Percentiles rank a stretch among this genome's conserved stretches.
These are phyloP conservation scores for Euglossa dilemma DNA, from an alignment of 1,140 invertebrate species.

Conservation along the genomic window DNA sequence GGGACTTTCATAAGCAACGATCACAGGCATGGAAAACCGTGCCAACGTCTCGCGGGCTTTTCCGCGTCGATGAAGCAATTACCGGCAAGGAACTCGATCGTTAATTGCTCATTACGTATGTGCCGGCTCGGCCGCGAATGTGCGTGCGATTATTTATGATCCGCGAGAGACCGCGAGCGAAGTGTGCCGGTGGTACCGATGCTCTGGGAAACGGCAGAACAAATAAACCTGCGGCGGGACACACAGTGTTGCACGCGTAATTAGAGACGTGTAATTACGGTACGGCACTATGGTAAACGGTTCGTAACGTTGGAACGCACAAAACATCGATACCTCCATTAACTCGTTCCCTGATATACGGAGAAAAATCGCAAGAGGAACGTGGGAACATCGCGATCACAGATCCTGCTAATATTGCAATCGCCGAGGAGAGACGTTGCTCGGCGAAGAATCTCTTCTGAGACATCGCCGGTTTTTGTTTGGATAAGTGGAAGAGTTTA, in stretches of 20 bases:
- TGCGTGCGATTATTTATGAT: slow-evolving; percentile 54
- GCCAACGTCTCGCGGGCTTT: slow-evolving; percentile 14
- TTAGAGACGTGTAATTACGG: slow-evolving; percentile 57
- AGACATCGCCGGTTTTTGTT: not conserved
- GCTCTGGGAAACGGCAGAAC: slow-evolving; percentile 43
- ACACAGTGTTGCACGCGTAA: slow-evolving; percentile 46
- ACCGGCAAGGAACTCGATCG: slow-evolving; percentile 49
- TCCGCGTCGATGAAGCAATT: slow-evolving; percentile 52
- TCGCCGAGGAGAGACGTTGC: not conserved
- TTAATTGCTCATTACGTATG: slow-evolving; percentile 60
- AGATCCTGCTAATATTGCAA: slow-evolving; percentile 38
- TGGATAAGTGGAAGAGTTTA: no score
- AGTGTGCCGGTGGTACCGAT: slow-evolving; percentile 23
- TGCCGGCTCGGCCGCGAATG: slow-evolving; percentile 4
- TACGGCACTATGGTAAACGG: slow-evolving; percentile 34
- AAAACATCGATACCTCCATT: slow-evolving; percentile 57
- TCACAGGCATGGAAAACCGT: slow-evolving; percentile 21
- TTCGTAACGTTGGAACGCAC: slow-evolving; percentile 39
- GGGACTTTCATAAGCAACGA: slow-evolving; percentile 1
- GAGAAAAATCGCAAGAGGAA: slow-evolving; percentile 39
- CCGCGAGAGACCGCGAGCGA: slow-evolving; percentile 21
- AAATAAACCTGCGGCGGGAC: slow-evolving; percentile 37
- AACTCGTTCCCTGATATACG: slow-evolving; percentile 47
- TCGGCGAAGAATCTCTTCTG: not conserved
- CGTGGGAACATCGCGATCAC: slow-evolving; percentile 44